Evolutionary conservation across 2,888 invertebrate species (phyloP).

Genomic region (Adelognathus sp.): DNA sequence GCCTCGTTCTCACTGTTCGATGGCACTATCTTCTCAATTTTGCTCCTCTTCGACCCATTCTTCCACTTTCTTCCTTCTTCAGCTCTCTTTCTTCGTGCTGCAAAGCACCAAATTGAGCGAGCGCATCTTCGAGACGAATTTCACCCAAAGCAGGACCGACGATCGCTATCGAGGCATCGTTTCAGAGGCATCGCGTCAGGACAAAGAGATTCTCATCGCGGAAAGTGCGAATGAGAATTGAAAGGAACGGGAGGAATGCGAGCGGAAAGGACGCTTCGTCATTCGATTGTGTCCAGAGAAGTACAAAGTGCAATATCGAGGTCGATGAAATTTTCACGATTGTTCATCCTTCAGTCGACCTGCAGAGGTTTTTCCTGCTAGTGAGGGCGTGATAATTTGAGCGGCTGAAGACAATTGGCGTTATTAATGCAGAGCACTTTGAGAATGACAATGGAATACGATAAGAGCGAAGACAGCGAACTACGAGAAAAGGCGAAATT

Average conservation of each 20-base stretch:
- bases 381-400: neutral
- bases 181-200: too few species aligned
- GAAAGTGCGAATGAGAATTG: neutral
- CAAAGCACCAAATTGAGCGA: constrained; percentile 15
- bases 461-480: neutral
- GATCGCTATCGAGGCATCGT: constrained; percentile 31
- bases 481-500: neutral
- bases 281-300: neutral
- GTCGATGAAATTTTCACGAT: neutral
- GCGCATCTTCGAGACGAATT: constrained; percentile 27
- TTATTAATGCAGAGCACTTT: neutral
- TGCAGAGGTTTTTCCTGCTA: neutral
- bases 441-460: neutral
- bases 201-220: neutral
- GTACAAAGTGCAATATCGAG: neutral
- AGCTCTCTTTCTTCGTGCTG: neutral
- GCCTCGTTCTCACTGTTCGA: constrained; percentile 13
- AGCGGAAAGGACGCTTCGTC: neutral
- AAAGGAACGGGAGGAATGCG: neutral
- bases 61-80: constrained; percentile 8
- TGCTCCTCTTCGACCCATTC: constrained; percentile 4
- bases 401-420: neutral
- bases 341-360: neutral
- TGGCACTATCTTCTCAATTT: constrained; percentile 15
- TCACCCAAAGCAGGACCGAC: constrained; percentile 1